These are phyloP conservation scores for Leptinotarsa haldemani DNA, from an alignment of 2,888 invertebrate species.

Conservation along the genomic window DNA sequence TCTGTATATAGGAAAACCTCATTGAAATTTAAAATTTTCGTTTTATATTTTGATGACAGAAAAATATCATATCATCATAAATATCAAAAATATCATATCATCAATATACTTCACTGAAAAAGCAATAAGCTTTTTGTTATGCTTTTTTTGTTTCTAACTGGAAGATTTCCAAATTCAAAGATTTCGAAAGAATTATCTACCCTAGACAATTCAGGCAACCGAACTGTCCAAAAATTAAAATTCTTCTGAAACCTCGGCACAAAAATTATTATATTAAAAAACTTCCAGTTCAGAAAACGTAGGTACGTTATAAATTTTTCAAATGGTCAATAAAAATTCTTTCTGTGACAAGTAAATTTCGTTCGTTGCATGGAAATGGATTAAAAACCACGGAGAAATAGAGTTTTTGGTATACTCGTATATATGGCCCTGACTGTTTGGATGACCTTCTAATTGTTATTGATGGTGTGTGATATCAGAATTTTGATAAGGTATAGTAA, in stretches of 20 bases:
- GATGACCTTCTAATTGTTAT: constrained; percentile 17
- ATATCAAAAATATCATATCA: too few relatives aligned
- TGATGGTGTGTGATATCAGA: not conserved
- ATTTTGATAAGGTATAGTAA: not conserved
- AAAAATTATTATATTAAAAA: constrained; percentile 21
- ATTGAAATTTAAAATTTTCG: too few relatives aligned
- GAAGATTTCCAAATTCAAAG: too few relatives aligned
- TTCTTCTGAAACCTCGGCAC: not conserved
- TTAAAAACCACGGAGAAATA: constrained; percentile 29
- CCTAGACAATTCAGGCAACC: too few relatives aligned
- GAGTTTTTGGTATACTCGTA: not conserved
- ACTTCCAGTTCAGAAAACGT: constrained; percentile 26
- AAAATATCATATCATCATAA: too few relatives aligned
- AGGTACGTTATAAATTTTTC: constrained; percentile 25
- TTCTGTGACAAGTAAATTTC: constrained; percentile 28
- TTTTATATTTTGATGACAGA: too few relatives aligned
- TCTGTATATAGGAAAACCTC: too few relatives aligned
- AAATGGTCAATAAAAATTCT: constrained; percentile 37
- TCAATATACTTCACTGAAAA: too few relatives aligned
- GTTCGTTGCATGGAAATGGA: constrained; percentile 28
- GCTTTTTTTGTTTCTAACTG: too few relatives aligned
- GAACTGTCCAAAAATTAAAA: not conserved
- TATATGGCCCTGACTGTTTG: not conserved
- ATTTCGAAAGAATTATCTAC: too few relatives aligned
- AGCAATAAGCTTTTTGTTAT: too few relatives aligned